Percentiles rank a stretch among this genome's conserved stretches.
Conservation (phyloP, 2,797 vertebrate genomes). For the Eurystomus glaucurus region DNA sequence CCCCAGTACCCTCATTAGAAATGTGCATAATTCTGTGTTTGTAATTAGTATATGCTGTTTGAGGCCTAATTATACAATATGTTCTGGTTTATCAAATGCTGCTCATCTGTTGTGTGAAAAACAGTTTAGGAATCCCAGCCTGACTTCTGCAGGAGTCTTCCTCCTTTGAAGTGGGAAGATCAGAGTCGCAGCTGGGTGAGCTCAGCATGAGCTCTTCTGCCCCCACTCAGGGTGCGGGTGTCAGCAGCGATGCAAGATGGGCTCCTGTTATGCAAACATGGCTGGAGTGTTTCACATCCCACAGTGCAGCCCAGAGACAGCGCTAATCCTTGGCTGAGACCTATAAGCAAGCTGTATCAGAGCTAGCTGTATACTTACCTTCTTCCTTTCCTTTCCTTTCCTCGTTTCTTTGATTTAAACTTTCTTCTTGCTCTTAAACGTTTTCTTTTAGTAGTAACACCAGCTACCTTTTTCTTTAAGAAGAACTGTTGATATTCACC, state of each 20-base stretch:
- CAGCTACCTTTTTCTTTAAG: constrained; percentile 12
- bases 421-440: neutral
- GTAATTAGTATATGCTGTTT: constrained; percentile 45
- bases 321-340: neutral
- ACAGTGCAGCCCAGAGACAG: neutral
- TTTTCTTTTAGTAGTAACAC: neutral
- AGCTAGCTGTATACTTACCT: neutral
- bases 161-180: constrained; percentile 59
- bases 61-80: constrained; percentile 39
- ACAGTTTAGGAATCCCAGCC: constrained; percentile 33
- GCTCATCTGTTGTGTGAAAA: constrained; percentile 68
- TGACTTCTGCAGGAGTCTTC: constrained; percentile 27
- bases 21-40: constrained; percentile 9
- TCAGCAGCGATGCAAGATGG: neutral
- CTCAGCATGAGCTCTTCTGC: neutral
- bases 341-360: neutral
- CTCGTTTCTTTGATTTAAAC: neutral
- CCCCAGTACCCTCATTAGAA: neutral
- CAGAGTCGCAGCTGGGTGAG: constrained; percentile 24
- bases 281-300: neutral
- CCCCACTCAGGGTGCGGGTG: neutral
- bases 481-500: constrained; percentile 31
- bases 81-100: constrained; percentile 39
- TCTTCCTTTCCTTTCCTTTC: too few species aligned
- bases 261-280: neutral